These are phyloP conservation scores for Tenthredo distinguenda DNA, from an alignment of 2,888 invertebrate genomes.

Conservation along the genomic window DNA sequence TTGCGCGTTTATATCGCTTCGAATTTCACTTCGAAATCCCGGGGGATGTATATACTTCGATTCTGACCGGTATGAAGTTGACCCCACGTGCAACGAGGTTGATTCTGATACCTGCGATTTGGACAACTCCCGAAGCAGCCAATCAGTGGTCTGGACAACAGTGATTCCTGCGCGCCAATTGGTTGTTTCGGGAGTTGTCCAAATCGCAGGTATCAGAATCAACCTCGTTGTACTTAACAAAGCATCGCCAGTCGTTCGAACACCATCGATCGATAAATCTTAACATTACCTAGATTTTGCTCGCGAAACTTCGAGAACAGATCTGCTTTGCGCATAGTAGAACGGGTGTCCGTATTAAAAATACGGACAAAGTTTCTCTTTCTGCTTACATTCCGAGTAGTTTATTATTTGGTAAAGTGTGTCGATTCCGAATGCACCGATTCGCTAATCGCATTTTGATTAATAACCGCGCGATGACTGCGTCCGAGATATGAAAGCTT, in stretches of 20 bases:
- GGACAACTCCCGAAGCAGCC: too few species aligned
- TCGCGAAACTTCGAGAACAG: not conserved
- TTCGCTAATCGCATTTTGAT: not conserved
- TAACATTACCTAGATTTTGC: not conserved
- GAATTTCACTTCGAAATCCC: conserved; percentile 9
- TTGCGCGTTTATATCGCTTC: not conserved
- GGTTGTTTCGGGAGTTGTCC: too few species aligned
- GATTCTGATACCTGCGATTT: too few species aligned
- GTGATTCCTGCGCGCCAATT: too few species aligned
- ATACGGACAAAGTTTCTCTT: not conserved
- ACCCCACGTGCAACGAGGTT: too few species aligned
- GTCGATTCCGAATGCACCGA: not conserved
- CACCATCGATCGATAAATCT: conserved; percentile 19
- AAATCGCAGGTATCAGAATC: too few species aligned
- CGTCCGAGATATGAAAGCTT: not conserved
- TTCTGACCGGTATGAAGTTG: too few species aligned
- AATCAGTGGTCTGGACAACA: too few species aligned
- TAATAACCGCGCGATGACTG: not conserved
- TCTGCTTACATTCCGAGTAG: not conserved
- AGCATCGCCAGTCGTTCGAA: not conserved
- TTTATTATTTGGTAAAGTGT: not conserved
- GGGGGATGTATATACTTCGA: not conserved
- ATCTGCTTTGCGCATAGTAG: not conserved
- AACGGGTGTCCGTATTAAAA: not conserved
- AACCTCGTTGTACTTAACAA: too few species aligned